A percentile compares a stretch with the other conserved stretches of the same genome.
These are phyloP conservation scores for Oreochromis mossambicus DNA, from an alignment of 2,797 vertebrate genomes.

Conservation along the genomic window DNA sequence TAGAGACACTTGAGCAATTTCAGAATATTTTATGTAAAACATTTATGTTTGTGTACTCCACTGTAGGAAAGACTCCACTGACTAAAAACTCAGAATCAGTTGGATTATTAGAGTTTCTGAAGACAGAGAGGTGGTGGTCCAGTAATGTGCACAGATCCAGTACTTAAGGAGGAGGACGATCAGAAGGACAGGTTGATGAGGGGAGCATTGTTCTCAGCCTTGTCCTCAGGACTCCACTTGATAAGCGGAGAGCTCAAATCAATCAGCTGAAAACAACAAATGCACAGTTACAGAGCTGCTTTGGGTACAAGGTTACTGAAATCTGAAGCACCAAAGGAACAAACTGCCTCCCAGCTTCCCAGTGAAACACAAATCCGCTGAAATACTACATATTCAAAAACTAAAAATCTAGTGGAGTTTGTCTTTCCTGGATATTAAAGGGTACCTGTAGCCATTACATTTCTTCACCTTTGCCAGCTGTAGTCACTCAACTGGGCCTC, in stretches of 20 bases:
- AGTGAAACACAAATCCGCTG: not conserved
- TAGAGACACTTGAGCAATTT: not conserved
- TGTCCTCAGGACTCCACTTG: constrained; percentile 79
- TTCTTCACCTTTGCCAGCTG: not conserved
- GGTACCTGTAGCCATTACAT: not conserved
- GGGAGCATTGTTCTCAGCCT: constrained; percentile 59
- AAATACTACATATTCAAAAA: not conserved
- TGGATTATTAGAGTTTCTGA: not conserved
- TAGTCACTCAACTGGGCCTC: not conserved
- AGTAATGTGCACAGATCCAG: not conserved
- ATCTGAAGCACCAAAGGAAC: fast-evolving
- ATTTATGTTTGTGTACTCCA: not conserved
- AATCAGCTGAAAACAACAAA: constrained; percentile 65
- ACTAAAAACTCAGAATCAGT: not conserved
- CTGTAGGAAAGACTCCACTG: not conserved
- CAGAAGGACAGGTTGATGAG: constrained; percentile 80
- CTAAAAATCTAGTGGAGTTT: not conserved
- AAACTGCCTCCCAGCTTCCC: not conserved
- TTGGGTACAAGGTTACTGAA: not conserved
- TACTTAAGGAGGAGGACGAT: not conserved
- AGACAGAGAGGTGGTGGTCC: not conserved
- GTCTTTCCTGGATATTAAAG: not conserved
- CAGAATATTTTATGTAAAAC: constrained; percentile 24
- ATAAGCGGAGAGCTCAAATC: constrained; percentile 80
- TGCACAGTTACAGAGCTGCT: not conserved